Evolutionary conservation across 2,888 invertebrate genomes (phyloP).

Genomic region (Mythimna loreyi): DNA sequence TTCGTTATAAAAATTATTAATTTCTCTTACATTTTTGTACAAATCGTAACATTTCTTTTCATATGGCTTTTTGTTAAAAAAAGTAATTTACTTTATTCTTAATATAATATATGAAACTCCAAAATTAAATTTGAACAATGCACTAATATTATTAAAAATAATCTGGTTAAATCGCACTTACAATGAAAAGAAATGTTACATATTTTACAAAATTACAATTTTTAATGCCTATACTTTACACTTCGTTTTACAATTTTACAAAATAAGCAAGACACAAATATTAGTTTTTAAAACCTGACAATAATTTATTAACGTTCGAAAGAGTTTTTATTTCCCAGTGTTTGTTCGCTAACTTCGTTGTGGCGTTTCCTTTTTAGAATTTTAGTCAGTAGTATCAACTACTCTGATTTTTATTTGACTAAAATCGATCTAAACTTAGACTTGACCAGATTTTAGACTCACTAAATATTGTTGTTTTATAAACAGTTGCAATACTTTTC

Average conservation of each 20-base stretch:
- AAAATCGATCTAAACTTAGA: not conserved
- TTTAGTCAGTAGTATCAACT: constrained; percentile 9
- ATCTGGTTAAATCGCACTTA: not conserved
- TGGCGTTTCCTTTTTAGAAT: not conserved
- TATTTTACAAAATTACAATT: constrained; percentile 54
- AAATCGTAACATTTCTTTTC: constrained; percentile 50
- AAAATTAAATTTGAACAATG: not conserved
- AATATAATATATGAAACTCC: not conserved
- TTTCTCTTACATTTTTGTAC: constrained; percentile 60
- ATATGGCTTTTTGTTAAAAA: not conserved
- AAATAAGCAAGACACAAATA: constrained; percentile 21
- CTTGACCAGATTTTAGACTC: not conserved
- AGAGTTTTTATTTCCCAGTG: constrained; percentile 3
- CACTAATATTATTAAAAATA: not conserved
- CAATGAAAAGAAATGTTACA: constrained; percentile 51
- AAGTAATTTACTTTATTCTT: not conserved
- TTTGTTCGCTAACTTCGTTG: constrained; percentile 25
- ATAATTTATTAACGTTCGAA: constrained; percentile 20
- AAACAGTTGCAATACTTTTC: constrained; percentile 1
- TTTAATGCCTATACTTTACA: constrained; percentile 60
- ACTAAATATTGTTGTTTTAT: not conserved
- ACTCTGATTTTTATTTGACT: constrained; percentile 7
- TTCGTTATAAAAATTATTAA: constrained; percentile 64
- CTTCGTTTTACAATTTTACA: constrained; percentile 45
- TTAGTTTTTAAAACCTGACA: constrained; percentile 6